Conservation (phyloP, 2,113 vertebrate species). For the Ctenodactylus gundi region DNA sequence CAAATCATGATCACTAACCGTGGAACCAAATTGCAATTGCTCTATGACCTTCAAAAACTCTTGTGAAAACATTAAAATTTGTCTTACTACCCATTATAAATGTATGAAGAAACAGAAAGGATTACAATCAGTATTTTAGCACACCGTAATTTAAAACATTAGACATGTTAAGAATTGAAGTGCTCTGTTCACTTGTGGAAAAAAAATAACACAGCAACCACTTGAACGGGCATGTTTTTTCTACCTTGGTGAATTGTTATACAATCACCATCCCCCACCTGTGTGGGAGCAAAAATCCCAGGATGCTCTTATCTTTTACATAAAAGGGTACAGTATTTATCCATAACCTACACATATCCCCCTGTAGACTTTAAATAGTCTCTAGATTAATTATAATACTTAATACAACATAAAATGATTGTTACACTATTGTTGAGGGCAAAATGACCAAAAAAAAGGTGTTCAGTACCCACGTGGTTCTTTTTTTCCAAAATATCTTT, state of each 20-base stretch:
- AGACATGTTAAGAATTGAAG: constrained; percentile 15
- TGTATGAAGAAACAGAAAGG: neutral
- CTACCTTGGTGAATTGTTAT: neutral
- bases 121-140: neutral
- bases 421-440: neutral
- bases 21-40: neutral
- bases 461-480: neutral
- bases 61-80: constrained; percentile 13
- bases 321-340: neutral
- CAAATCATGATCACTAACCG: neutral
- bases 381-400: neutral
- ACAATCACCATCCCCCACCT: neutral
- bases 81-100: neutral
- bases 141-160: neutral
- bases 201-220: neutral
- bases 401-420: neutral
- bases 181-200: neutral
- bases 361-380: neutral
- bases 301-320: neutral
- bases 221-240: neutral
- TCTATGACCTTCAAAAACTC: neutral
- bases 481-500: neutral
- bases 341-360: neutral
- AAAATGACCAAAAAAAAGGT: neutral
- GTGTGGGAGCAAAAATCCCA: neutral